Conservation (phyloP, 2,888 invertebrate genomes). For the Leptopterna dolabrata region DNA sequence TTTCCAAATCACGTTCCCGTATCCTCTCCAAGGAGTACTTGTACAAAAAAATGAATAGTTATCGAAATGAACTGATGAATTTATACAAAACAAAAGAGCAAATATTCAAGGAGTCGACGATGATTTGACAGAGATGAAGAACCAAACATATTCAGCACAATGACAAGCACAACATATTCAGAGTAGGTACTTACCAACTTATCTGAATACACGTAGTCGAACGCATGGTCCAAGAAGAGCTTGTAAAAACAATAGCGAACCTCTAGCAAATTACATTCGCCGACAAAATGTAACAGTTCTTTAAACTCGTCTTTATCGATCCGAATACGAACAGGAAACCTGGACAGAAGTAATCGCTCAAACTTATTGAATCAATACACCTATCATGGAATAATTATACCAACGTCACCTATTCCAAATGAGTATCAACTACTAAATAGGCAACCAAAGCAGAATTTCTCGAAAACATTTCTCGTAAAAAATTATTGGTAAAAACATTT, state of each 20-base stretch:
- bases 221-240: slow-evolving; percentile 27
- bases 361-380: not conserved
- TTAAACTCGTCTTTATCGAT: slow-evolving; percentile 37
- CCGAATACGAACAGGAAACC: slow-evolving; percentile 11
- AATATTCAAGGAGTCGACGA: not conserved
- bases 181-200: slow-evolving; percentile 8
- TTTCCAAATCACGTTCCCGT: slow-evolving; percentile 35
- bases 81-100: not conserved
- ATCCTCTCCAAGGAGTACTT: slow-evolving; percentile 42
- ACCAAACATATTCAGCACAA: too few species aligned
- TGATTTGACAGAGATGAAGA: not conserved
- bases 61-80: too few species aligned
- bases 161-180: too few species aligned
- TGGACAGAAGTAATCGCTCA: not conserved
- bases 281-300: slow-evolving; percentile 14
- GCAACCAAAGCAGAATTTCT: not conserved
- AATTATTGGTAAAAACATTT: too few species aligned
- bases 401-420: not conserved
- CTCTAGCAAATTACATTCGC: not conserved
- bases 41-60: too few species aligned
- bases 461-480: too few species aligned
- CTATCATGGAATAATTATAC: too few species aligned
- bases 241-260: slow-evolving; percentile 31
- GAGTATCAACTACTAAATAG: too few species aligned
- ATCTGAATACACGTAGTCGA: slow-evolving; percentile 40